Percentiles rank a stretch among this genome's conserved stretches.
These are phyloP conservation scores for Hystrix brachyura DNA, from an alignment of 2,113 vertebrate species.

Conservation along the genomic window DNA sequence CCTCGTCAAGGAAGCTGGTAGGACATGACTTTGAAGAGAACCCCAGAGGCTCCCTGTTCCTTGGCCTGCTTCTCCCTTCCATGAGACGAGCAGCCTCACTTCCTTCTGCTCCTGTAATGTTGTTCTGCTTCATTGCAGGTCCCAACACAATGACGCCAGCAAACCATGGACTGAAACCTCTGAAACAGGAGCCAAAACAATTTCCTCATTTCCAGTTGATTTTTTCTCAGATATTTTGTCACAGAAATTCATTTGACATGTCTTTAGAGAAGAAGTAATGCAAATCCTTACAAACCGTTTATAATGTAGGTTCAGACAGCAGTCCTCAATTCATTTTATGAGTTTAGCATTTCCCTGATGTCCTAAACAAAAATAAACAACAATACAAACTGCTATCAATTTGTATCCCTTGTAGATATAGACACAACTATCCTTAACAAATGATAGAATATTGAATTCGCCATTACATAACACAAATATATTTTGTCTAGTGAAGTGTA, in stretches of 20 bases:
- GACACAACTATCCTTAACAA: background rate
- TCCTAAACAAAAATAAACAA: background rate
- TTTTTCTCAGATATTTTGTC: background rate
- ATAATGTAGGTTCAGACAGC: background rate
- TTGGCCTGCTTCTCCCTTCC: background rate
- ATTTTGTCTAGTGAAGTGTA: no score
- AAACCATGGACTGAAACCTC: background rate
- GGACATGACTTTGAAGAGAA: background rate
- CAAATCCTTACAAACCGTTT: background rate
- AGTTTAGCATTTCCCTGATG: background rate
- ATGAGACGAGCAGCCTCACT: background rate
- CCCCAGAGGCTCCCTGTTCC: background rate
- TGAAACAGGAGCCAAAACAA: background rate
- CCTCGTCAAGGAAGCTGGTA: fast-evolving
- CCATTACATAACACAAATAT: background rate
- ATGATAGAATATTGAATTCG: background rate
- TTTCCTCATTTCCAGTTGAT: background rate
- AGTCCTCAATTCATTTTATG: background rate
- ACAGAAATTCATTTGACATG: background rate
- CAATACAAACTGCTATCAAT: background rate
- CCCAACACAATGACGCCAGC: background rate
- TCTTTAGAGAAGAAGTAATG: background rate
- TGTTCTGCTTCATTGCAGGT: background rate
- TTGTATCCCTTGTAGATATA: background rate
- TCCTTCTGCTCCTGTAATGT: background rate